Percentiles rank a stretch among this genome's conserved stretches.
These are phyloP conservation scores for Gallinago jamesoni DNA, from an alignment of 2,113 vertebrate species.

Conservation along the genomic window DNA sequence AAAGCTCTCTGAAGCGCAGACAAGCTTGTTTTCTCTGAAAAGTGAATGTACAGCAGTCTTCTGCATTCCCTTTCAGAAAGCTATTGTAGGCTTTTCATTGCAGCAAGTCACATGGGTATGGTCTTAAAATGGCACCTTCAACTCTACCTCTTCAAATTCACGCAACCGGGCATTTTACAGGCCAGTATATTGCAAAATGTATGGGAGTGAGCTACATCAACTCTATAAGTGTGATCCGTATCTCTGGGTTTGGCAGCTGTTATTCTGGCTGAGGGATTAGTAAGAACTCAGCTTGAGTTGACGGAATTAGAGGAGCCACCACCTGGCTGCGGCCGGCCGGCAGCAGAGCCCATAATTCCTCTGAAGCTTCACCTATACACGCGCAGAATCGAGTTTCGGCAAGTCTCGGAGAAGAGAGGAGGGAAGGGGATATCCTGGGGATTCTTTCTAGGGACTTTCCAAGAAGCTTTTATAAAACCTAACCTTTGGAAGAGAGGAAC, in stretches of 20 bases:
- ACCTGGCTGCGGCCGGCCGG: fast-evolving
- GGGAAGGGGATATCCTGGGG: background rate
- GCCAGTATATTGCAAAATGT: background rate
- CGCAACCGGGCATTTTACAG: background rate
- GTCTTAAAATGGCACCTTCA: background rate
- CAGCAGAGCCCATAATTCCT: background rate
- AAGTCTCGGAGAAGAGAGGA: background rate
- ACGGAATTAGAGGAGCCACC: background rate
- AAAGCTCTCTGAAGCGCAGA: background rate
- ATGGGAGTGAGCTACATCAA: background rate
- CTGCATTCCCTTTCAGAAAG: background rate
- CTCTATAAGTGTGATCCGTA: background rate
- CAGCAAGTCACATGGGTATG: background rate
- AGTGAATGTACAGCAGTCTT: background rate
- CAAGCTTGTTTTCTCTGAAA: background rate
- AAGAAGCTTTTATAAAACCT: background rate
- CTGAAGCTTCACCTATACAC: background rate
- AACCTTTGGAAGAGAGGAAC: background rate
- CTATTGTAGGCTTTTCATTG: background rate
- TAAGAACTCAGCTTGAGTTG: background rate
- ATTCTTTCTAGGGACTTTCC: background rate
- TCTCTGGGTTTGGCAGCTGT: background rate
- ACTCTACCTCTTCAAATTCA: background rate
- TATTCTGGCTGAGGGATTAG: background rate
- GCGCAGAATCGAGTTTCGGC: background rate